A percentile compares a stretch with the other conserved stretches of the same genome.
Conservation (phyloP, 1,140 invertebrate genomes). For the Anastatus disparis region DNA sequence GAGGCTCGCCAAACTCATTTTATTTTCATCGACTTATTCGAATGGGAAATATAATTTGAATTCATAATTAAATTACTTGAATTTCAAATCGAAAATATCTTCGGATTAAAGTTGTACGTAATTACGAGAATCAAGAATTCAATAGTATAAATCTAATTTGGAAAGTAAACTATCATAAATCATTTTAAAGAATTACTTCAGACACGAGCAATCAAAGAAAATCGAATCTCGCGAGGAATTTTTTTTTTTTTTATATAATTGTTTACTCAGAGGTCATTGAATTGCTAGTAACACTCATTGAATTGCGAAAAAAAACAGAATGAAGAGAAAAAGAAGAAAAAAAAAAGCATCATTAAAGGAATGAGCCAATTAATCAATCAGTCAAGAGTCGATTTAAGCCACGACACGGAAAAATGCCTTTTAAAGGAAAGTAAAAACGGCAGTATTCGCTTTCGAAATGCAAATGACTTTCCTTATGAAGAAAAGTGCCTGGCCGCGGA, state of each 20-base stretch:
- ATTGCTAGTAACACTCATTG: background rate
- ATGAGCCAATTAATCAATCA: slow-evolving; percentile 36
- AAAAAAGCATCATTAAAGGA: slow-evolving; percentile 17
- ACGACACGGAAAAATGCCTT: slow-evolving; percentile 18
- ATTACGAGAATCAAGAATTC: too few relatives aligned
- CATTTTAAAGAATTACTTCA: too few relatives aligned
- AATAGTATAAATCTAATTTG: too few relatives aligned
- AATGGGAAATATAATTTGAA: too few relatives aligned
- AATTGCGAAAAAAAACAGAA: slow-evolving; percentile 9
- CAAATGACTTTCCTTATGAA: slow-evolving; percentile 28
- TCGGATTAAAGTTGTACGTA: too few relatives aligned
- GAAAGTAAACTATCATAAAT: too few relatives aligned
- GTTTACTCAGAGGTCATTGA: slow-evolving; percentile 9
- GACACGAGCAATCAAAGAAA: too few relatives aligned
- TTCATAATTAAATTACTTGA: too few relatives aligned
- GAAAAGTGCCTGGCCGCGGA: slow-evolving; percentile 3
- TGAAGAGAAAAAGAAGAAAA: too few relatives aligned
- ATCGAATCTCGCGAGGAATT: background rate
- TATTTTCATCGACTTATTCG: too few relatives aligned
- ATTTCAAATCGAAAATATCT: too few relatives aligned
- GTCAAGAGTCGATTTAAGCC: background rate
- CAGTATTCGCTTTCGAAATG: slow-evolving; percentile 36
- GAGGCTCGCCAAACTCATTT: too few relatives aligned
- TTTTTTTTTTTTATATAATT: slow-evolving; percentile 17
- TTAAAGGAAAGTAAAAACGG: slow-evolving; percentile 22